These are phyloP conservation scores for Gymnoscelis rufifasciata DNA, from an alignment of 2,888 invertebrate genomes.

Conservation along the genomic window DNA sequence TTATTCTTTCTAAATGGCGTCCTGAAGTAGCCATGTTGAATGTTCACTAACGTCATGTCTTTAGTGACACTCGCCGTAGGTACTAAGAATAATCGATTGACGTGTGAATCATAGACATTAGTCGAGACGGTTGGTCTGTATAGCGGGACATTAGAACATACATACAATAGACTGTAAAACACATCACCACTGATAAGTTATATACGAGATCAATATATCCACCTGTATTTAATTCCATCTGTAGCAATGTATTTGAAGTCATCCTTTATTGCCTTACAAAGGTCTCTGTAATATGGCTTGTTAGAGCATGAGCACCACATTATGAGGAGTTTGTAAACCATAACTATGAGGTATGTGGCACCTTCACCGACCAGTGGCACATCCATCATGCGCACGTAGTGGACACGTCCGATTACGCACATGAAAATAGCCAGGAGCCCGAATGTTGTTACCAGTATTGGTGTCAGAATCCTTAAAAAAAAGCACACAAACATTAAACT, in stretches of 20 bases:
- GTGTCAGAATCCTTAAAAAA: too few relatives aligned
- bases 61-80: too few relatives aligned
- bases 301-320: slow-evolving; percentile 5
- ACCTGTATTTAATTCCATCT: slow-evolving; percentile 20
- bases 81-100: too few relatives aligned
- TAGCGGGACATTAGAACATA: too few relatives aligned
- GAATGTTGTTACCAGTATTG: not conserved
- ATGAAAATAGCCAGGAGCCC: not conserved
- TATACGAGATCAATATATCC: not conserved
- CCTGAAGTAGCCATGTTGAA: too few relatives aligned
- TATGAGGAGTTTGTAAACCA: slow-evolving; percentile 15
- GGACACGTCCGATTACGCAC: not conserved
- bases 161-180: too few relatives aligned
- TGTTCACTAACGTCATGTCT: too few relatives aligned
- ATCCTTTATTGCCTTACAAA: slow-evolving; percentile 12
- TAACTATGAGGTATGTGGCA: slow-evolving; percentile 17
- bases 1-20: too few relatives aligned
- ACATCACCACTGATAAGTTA: too few relatives aligned
- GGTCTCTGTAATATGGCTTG: slow-evolving; percentile 5
- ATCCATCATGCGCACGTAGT: slow-evolving; percentile 9
- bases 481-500: too few relatives aligned
- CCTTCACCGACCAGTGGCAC: slow-evolving; percentile 13
- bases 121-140: too few relatives aligned
- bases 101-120: too few relatives aligned
- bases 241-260: slow-evolving; percentile 21